Percentiles rank a stretch among this genome's conserved stretches.
Conservation (phyloP, 2,113 vertebrate species). For the Coregonus clupeaformis region DNA sequence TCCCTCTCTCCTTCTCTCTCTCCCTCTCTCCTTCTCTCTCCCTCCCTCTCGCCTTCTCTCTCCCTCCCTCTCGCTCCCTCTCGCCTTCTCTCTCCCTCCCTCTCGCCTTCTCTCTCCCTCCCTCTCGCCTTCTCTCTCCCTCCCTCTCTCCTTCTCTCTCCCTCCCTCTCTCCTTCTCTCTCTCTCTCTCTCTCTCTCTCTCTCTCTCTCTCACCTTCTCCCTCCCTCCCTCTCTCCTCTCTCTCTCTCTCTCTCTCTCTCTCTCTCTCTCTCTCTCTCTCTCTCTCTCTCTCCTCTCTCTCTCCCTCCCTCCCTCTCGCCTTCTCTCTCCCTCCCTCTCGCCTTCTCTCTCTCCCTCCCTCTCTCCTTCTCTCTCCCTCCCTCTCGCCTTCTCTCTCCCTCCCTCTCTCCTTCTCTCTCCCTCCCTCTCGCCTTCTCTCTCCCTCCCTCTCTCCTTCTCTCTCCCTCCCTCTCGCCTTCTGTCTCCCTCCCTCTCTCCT, state of each 20-base stretch:
- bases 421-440: neutral
- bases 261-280: neutral
- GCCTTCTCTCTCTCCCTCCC: neutral
- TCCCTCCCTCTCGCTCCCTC: neutral
- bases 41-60: neutral
- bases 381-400: no score
- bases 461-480: slow-evolving; percentile 4
- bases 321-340: neutral
- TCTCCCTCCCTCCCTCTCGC: slow-evolving; percentile 17
- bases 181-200: neutral
- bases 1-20: slow-evolving; percentile 18
- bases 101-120: no score
- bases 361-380: slow-evolving; percentile 5
- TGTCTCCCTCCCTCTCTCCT: neutral
- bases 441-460: neutral
- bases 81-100: slow-evolving; percentile 5
- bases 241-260: neutral
- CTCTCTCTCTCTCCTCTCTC: neutral
- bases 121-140: no score
- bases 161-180: slow-evolving; percentile 16
- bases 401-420: no score
- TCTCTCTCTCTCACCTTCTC: neutral
- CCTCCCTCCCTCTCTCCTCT: no score
- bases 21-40: neutral
- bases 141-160: neutral